These are phyloP conservation scores for Cryptocheilus praepositus DNA, from an alignment of 2,888 invertebrate species.

Conservation along the genomic window DNA sequence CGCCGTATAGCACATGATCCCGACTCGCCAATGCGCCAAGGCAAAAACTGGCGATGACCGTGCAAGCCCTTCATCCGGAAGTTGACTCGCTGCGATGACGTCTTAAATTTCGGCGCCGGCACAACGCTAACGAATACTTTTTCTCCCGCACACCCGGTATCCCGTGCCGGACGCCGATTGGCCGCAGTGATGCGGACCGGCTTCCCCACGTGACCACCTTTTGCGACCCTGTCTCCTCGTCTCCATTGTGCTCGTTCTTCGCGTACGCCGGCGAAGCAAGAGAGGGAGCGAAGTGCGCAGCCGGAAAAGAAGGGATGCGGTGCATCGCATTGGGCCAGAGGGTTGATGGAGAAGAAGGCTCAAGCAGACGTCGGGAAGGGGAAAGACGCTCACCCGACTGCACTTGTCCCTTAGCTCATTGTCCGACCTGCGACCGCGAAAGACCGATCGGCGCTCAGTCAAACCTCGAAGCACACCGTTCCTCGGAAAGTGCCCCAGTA, in stretches of 20 bases:
- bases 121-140: constrained; percentile 1
- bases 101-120: too few species aligned
- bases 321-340: constrained; percentile 9
- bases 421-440: constrained; percentile 54
- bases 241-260: constrained; percentile 24
- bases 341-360: neutral
- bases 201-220: constrained; percentile 61
- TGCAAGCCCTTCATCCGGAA: too few species aligned
- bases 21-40: too few species aligned
- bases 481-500: neutral
- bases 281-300: constrained; percentile 13
- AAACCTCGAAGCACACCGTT: constrained; percentile 7
- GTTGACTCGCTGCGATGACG: too few species aligned
- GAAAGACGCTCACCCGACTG: constrained; percentile 61
- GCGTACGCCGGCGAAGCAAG: constrained; percentile 5
- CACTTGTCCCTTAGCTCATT: constrained; percentile 68
- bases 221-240: constrained; percentile 23
- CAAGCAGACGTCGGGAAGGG: constrained; percentile 21
- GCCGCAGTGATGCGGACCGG: constrained; percentile 53
- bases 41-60: too few species aligned
- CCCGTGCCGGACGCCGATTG: constrained; percentile 48
- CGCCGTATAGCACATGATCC: too few species aligned
- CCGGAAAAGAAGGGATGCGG: constrained; percentile 32
- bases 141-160: constrained; percentile 56
- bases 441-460: constrained; percentile 33